Percentiles rank a stretch among this genome's conserved stretches.
Evolutionary conservation across 2,797 vertebrate species (phyloP).

Genomic region (Spinibarbus caldwelli): DNA sequence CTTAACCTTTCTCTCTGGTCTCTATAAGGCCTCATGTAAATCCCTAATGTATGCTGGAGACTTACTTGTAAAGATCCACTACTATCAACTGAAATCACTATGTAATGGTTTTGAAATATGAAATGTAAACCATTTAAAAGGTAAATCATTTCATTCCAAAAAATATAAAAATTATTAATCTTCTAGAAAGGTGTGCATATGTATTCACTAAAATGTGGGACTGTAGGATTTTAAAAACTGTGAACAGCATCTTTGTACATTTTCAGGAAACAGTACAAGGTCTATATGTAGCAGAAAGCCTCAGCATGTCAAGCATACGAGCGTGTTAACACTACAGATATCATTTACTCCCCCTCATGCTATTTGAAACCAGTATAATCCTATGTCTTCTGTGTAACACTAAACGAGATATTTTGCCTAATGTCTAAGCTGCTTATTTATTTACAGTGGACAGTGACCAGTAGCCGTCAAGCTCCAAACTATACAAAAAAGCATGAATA

Average conservation of each 20-base stretch:
- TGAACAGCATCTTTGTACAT: not conserved
- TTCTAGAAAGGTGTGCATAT: not conserved
- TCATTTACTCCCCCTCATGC: not conserved
- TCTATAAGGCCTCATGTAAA: conserved; percentile 55
- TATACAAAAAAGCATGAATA: not conserved
- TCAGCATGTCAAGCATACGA: not conserved
- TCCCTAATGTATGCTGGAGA: conserved; percentile 11
- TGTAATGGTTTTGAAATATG: not conserved
- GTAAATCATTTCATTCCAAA: not conserved
- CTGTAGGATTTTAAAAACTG: not conserved
- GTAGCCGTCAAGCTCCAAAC: not conserved
- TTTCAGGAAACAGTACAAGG: not conserved
- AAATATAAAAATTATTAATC: not conserved
- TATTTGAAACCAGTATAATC: conserved; percentile 1
- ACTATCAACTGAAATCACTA: not conserved
- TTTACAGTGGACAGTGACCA: not conserved
- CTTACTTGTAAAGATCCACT: not conserved
- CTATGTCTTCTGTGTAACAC: not conserved
- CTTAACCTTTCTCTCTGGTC: conserved; percentile 68
- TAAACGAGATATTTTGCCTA: not conserved
- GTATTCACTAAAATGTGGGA: not conserved
- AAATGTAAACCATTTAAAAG: not conserved
- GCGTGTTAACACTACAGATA: not conserved
- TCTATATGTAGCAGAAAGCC: not conserved
- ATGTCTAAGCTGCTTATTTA: not conserved